Evolutionary conservation across 1,140 invertebrate genomes (phyloP), one percentile per base, ranked within the genome.

Genomic region (Drosophila chauvacae): DNA sequence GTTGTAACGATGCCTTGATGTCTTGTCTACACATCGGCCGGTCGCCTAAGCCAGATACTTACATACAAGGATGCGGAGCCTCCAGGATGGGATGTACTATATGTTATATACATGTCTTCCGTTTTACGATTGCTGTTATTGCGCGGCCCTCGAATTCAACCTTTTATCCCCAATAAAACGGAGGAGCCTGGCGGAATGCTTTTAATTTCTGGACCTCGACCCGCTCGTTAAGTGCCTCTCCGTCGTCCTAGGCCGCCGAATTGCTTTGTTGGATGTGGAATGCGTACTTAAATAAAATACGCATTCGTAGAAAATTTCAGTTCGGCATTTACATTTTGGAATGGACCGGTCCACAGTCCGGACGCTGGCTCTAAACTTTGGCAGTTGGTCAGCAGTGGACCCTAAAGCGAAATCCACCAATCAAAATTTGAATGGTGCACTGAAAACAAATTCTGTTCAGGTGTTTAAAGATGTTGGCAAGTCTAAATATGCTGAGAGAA

Each of bases 111-210:
- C 60, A 74, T 48, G 50, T 33, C 53, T 55, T 16, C 58, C 57
- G 58, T 70, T 77, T 77, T 77, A 77, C 73, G 73, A 77, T 77
- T 77, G 73, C 33, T 41, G 26, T 76, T 76, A 76, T 58, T 73
- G 66, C 47, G 13, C 11, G 63, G 47, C 62, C 66, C 47, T 53
- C 37, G 63, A 69, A 69, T 69, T 68, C 39, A 68, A 70, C 62
- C 66, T 68, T 70, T 70, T 70, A 70, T 70, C 33, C 69, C 33
- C 73, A 76, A 82, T 82, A 82, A 85, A 87, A 71, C 45, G 41
- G 65, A 51, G 62, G 50, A 63, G 57, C 66, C 65, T 69, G 61
- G 64, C 75, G 70, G 72, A 82, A 83, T 79, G 65, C 76, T 55
- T 82, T 81, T 79, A 79, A 86, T 87, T 79, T 76, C 59, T 35